Evolutionary conservation across 2,888 invertebrate species (phyloP), one percentile per base, ranked within the genome.

Genomic region (Encarsia formosa): DNA sequence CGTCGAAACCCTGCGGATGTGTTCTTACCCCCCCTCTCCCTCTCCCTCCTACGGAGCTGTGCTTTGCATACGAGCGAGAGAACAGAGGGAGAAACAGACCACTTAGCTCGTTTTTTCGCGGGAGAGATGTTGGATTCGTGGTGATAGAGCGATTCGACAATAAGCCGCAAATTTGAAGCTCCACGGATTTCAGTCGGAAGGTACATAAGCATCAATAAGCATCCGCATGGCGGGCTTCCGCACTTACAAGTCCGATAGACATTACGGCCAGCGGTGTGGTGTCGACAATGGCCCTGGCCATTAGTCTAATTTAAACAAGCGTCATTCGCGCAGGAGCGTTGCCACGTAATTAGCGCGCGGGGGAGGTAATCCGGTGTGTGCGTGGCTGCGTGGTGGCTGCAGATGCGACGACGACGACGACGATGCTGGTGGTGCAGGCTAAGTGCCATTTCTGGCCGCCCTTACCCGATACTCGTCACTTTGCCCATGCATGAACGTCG

Each of bases 321-420:
- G 63, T 66, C 68, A 64, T 61, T 65, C 62, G 64, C 62, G 60
- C 63, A 64, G 60, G 59, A 59, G 63, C 67, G 61, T 70, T 68
- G 68, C 65, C 69, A 67, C 66, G 64, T 68, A 70, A 72, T 72
- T 71, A 72, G 63, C 63, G 61, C 61, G 54, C 49, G 58, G 60
- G 29, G 8, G n/a, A n/a, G n/a, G 64, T 67, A 68, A 69, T 69
- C 63, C 64, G 61, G 41, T 39, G 42, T 42, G 19, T 39, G 52
- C 47, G 34, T 34, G 5, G 38, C 26, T 4, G 11, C n/a, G n/a
- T n/a, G n/a, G n/a, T 13, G 15, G 15, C 8, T 34, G 34, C 9
- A 15, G 34, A 34, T 18, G 15, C 3, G 15, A 3, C 34, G 32
- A 18, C n/a, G 20, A 35, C 35, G 42, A 24, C n/a, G n/a, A n/a